Conservation (phyloP, 2,888 invertebrate species). For the Cephus nigrinus region DNA sequence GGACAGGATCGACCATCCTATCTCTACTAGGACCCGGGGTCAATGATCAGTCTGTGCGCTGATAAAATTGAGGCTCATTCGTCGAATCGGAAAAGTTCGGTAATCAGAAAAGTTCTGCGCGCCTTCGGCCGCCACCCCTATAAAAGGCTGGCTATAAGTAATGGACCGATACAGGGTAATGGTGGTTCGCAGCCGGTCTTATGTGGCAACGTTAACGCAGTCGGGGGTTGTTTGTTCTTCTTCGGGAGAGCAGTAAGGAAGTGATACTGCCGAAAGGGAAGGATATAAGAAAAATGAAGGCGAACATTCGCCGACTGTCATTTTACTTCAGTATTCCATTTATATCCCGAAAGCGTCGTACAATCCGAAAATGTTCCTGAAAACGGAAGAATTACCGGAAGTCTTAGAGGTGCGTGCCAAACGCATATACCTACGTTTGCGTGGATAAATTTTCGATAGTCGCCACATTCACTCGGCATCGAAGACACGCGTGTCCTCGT, state of each 20-base stretch:
- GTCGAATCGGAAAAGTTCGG: slow-evolving; percentile 58
- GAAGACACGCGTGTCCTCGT: neutral
- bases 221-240: slow-evolving; percentile 37
- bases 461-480: neutral
- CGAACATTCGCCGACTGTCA: neutral
- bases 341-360: neutral
- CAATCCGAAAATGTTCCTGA: neutral
- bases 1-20: neutral
- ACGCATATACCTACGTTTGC: neutral
- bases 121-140: slow-evolving; percentile 11
- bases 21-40: neutral
- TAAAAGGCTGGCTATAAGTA: slow-evolving; percentile 40
- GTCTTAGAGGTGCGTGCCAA: neutral
- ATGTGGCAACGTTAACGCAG: slow-evolving; percentile 36
- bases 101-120: slow-evolving; percentile 56
- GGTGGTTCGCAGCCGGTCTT: slow-evolving; percentile 35
- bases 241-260: neutral
- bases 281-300: neutral
- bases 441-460: neutral
- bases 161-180: slow-evolving; percentile 52
- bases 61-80: slow-evolving; percentile 56
- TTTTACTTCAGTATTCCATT: neutral
- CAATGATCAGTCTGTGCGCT: slow-evolving; percentile 17
- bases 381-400: neutral
- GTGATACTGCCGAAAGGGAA: neutral